These are phyloP conservation scores for Urocitellus parryii DNA, from an alignment of 2,113 vertebrate genomes.

Conservation along the genomic window DNA sequence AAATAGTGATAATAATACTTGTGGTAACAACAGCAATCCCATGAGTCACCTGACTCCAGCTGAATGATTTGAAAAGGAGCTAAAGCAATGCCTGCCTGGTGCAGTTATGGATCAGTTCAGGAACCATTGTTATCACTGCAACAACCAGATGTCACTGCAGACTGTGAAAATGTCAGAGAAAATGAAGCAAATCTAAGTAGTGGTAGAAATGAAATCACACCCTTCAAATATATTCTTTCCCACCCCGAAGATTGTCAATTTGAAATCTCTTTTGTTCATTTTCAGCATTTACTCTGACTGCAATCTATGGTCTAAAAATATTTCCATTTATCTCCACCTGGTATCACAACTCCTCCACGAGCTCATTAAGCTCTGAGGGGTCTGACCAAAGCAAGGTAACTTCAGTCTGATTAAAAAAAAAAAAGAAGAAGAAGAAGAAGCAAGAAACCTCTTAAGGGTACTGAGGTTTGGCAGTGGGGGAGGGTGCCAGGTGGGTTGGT, in stretches of 20 bases:
- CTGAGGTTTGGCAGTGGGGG: background rate
- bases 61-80: background rate
- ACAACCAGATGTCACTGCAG: slow-evolving; percentile 77
- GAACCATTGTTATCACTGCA: background rate
- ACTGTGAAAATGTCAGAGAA: slow-evolving; percentile 51
- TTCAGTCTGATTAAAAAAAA: background rate
- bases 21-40: background rate
- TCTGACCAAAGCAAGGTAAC: background rate
- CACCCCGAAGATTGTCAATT: background rate
- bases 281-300: slow-evolving; percentile 29
- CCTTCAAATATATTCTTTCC: slow-evolving; percentile 20
- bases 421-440: background rate
- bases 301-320: slow-evolving; percentile 6
- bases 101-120: background rate
- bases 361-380: background rate
- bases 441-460: background rate
- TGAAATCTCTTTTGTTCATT: slow-evolving; percentile 50
- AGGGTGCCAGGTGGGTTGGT: rapidly evolving
- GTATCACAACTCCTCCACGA: background rate
- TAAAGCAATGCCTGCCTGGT: rapidly evolving
- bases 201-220: slow-evolving; percentile 22
- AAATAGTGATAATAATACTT: background rate
- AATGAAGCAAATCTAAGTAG: background rate
- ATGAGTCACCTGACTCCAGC: background rate
- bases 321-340: slow-evolving; percentile 6